Base-by-base conservation (phyloP, 2,113 vertebrate genomes). In the Gadus chalcogrammus region DNA sequence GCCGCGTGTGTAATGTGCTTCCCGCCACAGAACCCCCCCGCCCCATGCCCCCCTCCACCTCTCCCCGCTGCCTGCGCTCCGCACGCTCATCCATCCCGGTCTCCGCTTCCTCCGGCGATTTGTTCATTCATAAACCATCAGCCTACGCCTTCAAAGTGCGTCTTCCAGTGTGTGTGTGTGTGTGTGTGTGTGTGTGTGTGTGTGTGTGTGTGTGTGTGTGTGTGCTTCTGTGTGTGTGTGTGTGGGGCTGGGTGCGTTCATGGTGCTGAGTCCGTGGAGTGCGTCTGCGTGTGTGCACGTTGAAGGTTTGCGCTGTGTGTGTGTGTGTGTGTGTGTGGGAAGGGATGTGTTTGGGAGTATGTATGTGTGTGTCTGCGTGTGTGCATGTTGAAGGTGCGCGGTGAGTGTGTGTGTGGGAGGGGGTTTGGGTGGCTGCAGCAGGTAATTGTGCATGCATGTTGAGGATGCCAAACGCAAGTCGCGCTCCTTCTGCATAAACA, bases 61-160 rank as follows among this genome's bases (percentile, higher is more conserved):
- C 77, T 31, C 5, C 31, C 31, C 31, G 31, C 85, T 85, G 82
- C 85, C 82, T 74, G 82, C 76, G 81, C 85, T 88, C 86, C 84
- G 85, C 86, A 83, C 85, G 80, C 85, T 88, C 88, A 88, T 88
- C 78, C 82, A 72, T 75, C 85, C 76, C 71, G 61, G 75, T 85
- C 78, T 74, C 69, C 65, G 59, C 76, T 78, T 85, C 82, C 83
- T 85, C 84, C 78, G 79, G 84, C 71, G 68, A 84, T 85, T 84
- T 84, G 79, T 85, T 87, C 85, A 87, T 88, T 88, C 85, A 88
- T 88, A 85, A 88, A 85, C 83, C 83, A 86, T 87, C 73, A 63
- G 66, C 70, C 73, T 79, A 78, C 72, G 82, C 75, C 56, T 28
- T 75, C 72, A 58, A 56, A 24, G 18, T 60, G 66, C 62, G 64